Evolutionary conservation across 2,113 vertebrate species (phyloP).

Genomic region (Notothenia rossii): DNA sequence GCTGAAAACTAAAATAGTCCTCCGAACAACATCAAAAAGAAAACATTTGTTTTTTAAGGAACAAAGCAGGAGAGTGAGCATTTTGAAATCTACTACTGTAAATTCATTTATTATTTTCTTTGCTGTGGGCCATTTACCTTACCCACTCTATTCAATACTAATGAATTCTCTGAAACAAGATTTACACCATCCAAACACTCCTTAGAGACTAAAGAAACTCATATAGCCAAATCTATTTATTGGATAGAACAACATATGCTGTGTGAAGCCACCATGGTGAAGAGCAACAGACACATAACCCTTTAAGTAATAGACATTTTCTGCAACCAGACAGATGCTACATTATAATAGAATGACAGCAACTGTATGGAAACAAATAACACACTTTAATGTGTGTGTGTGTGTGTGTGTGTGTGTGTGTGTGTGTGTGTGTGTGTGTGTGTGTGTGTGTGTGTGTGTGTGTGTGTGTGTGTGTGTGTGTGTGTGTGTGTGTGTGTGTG

Average conservation of each 20-base stretch:
- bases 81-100: background rate
- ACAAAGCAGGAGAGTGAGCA: no score
- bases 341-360: constrained; percentile 22
- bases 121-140: background rate
- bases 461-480: constrained; percentile 1
- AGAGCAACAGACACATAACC: constrained; percentile 3
- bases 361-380: constrained; percentile 19
- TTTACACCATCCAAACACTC: constrained; percentile 4
- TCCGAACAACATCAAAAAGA: background rate
- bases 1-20: background rate
- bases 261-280: background rate
- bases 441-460: background rate
- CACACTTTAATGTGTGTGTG: constrained; percentile 4
- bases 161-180: constrained; percentile 22
- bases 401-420: no score
- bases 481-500: constrained; percentile 2
- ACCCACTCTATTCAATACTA: constrained; percentile 1
- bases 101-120: constrained; percentile 6
- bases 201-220: constrained; percentile 2
- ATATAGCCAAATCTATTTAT: constrained; percentile 3
- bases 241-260: background rate
- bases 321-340: background rate
- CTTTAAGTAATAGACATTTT: constrained; percentile 6
- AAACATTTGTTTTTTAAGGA: background rate
- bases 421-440: no score